Evolutionary conservation across 2,113 vertebrate genomes (phyloP).

Genomic region (Hemiscyllium ocellatum): DNA sequence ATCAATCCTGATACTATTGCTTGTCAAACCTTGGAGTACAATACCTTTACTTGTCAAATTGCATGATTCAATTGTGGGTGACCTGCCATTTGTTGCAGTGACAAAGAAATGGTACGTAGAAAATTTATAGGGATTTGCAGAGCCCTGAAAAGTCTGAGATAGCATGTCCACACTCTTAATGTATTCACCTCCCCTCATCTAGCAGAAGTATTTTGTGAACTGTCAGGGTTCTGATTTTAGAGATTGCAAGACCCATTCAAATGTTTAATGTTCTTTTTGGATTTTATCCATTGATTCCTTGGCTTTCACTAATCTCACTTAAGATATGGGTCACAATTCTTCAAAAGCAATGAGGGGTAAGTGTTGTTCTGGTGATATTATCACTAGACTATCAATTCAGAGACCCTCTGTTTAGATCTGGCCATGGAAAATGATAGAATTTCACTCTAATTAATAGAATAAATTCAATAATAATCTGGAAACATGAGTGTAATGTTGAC

Average conservation of each 20-base stretch:
- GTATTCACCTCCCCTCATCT: not conserved
- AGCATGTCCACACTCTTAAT: not conserved
- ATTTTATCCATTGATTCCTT: not conserved
- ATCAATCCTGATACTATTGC: not conserved
- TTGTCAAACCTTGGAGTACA: not conserved
- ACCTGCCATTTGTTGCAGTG: not conserved
- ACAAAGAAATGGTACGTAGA: not conserved
- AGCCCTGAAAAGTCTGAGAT: too few relatives aligned
- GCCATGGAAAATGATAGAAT: too few relatives aligned
- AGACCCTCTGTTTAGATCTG: too few relatives aligned
- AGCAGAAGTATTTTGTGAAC: not conserved
- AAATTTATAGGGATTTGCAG: not conserved
- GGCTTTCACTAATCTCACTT: not conserved
- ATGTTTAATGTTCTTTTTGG: not conserved
- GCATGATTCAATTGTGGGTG: not conserved
- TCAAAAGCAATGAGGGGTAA: not conserved
- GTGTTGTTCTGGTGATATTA: too few relatives aligned
- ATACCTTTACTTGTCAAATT: not conserved
- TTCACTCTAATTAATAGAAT: too few relatives aligned
- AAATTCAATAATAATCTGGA: too few relatives aligned
- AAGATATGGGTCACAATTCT: not conserved
- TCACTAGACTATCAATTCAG: too few relatives aligned
- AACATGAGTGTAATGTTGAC: too few relatives aligned
- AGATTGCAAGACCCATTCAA: not conserved
- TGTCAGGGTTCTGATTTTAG: not conserved